Percentiles rank a stretch among this genome's conserved stretches.
Conservation (phyloP, 2,797 vertebrate species). For the Mallotus villosus region DNA sequence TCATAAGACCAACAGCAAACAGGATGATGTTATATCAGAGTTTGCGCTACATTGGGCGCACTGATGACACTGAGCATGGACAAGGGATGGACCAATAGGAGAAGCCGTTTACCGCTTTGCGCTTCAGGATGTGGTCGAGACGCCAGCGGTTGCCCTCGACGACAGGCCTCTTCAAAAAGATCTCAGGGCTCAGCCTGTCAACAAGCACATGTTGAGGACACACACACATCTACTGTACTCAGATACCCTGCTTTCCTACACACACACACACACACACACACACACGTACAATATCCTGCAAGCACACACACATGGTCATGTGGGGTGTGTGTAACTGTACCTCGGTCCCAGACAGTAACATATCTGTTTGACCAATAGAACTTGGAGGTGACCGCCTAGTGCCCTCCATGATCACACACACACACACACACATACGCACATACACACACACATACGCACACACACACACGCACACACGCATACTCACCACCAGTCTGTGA, state of each 20-base stretch:
- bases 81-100: not conserved
- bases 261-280: constrained; percentile 11
- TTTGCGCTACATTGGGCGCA: too few species aligned
- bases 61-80: not conserved
- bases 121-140: constrained; percentile 86
- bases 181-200: constrained; percentile 92
- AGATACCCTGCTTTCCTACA: not conserved
- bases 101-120: constrained; percentile 88
- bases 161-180: constrained; percentile 94
- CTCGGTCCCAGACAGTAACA: constrained; percentile 53
- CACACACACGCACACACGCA: constrained; percentile 23
- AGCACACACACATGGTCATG: constrained; percentile 3
- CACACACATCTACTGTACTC: not conserved
- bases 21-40: too few species aligned
- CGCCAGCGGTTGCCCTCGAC: constrained; percentile 96
- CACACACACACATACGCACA: constrained; percentile 22
- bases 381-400: constrained; percentile 43
- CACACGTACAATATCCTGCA: not conserved
- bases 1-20: too few species aligned
- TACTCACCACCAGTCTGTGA: constrained; percentile 97
- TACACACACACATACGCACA: constrained; percentile 72
- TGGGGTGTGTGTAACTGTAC: constrained; percentile 24
- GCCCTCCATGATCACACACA: constrained; percentile 31
- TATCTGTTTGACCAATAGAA: constrained; percentile 60
- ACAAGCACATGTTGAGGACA: constrained; percentile 4